Evolutionary conservation across 2,797 vertebrate species (phyloP).

Genomic region (Syndactyla subalaris): DNA sequence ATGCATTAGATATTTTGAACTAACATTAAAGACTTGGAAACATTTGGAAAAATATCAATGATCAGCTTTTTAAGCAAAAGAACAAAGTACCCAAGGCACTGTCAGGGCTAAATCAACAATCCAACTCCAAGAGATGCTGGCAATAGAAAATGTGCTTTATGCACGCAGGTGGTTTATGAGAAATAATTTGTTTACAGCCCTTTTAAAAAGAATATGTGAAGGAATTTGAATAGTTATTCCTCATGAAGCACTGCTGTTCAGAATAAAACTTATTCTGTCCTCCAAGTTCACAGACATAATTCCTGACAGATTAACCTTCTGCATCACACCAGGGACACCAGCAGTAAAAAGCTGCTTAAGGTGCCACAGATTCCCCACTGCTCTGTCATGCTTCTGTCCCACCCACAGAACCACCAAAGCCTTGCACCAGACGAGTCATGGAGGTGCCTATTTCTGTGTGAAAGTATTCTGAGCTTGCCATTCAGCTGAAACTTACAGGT

Average conservation of each 20-base stretch:
- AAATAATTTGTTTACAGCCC: constrained; percentile 15
- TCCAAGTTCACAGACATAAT: neutral
- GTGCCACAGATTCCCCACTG: rapidly evolving
- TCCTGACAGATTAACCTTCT: neutral
- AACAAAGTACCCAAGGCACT: constrained; percentile 29
- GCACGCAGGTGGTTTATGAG: constrained; percentile 11
- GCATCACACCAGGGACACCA: neutral
- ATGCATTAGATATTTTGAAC: neutral
- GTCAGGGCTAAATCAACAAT: constrained; percentile 12
- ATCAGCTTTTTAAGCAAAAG: constrained; percentile 5
- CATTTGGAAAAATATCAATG: constrained; percentile 31
- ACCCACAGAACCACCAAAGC: neutral
- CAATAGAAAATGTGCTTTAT: neutral
- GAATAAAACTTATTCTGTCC: neutral
- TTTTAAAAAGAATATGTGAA: constrained; percentile 1
- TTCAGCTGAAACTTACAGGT: neutral
- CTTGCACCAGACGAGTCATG: neutral
- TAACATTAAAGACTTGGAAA: constrained; percentile 11
- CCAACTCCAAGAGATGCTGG: neutral
- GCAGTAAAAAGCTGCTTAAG: neutral
- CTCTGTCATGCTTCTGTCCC: rapidly evolving
- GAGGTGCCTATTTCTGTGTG: neutral
- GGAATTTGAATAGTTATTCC: neutral
- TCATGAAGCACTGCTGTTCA: neutral
- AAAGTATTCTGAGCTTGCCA: neutral